These are phyloP conservation scores for Machimus rusticus DNA, from an alignment of 2,888 invertebrate species.

Conservation along the genomic window DNA sequence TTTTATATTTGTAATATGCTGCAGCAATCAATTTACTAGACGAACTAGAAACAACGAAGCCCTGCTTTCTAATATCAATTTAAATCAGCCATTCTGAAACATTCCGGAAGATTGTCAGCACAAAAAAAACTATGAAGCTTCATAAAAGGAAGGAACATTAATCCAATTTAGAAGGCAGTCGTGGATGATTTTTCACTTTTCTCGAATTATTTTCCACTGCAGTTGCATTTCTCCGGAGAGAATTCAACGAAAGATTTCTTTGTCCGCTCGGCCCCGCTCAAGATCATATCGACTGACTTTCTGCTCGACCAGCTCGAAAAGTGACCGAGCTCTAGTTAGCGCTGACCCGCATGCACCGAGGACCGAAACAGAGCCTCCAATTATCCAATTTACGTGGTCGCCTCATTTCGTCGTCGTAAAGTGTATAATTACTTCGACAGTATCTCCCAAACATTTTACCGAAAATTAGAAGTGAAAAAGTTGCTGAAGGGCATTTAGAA, in stretches of 20 bases:
- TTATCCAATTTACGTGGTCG: neutral
- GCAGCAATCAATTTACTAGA: no score
- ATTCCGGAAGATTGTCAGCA: no score
- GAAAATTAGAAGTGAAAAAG: neutral
- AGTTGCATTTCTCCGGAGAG: neutral
- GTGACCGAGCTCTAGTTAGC: neutral
- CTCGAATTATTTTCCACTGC: neutral
- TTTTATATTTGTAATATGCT: no score
- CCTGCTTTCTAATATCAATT: neutral
- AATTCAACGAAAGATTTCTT: neutral
- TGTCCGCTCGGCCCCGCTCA: neutral
- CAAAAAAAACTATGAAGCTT: neutral
- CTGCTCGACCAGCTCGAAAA: neutral
- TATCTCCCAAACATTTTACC: neutral
- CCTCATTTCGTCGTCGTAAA: neutral
- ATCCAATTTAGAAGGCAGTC: neutral
- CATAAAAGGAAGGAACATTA: neutral
- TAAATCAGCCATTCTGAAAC: neutral
- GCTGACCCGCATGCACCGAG: neutral
- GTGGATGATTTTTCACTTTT: neutral
- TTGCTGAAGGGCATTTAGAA: neutral
- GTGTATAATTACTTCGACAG: neutral
- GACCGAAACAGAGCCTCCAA: neutral
- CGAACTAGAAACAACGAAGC: neutral
- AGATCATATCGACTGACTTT: neutral